Evolutionary conservation across 2,113 vertebrate species (phyloP).

Genomic region (Cryptotis parvus): DNA sequence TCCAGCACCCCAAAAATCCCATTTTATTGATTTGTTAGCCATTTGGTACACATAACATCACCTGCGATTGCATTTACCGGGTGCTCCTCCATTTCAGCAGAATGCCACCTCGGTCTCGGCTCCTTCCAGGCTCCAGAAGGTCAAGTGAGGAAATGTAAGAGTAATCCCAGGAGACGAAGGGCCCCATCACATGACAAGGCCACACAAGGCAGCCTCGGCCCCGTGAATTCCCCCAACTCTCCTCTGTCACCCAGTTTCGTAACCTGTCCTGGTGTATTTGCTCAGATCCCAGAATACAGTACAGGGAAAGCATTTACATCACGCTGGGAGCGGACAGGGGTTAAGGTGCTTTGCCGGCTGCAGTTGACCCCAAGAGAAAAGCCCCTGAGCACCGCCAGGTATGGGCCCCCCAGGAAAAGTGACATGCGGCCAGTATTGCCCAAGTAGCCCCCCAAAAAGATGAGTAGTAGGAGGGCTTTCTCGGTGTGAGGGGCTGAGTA

Average conservation of each 20-base stretch:
- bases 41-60: background rate
- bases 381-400: background rate
- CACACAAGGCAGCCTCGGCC: background rate
- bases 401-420: no score
- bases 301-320: background rate
- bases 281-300: background rate
- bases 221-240: background rate
- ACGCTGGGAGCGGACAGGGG: background rate
- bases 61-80: background rate
- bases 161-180: background rate
- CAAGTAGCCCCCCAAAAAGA: no score
- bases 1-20: background rate
- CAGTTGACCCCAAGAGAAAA: no score
- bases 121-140: background rate
- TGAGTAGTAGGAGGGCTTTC: no score
- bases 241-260: slow-evolving; percentile 39
- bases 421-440: no score
- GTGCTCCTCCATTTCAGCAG: background rate
- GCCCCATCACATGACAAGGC: background rate
- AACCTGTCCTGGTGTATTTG: slow-evolving; percentile 2
- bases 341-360: no score
- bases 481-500: no score
- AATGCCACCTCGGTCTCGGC: background rate
- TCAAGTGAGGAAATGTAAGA: background rate
- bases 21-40: background rate